Base-by-base conservation (phyloP, 2,888 invertebrate genomes). In the Noctua fimbriata region DNA sequence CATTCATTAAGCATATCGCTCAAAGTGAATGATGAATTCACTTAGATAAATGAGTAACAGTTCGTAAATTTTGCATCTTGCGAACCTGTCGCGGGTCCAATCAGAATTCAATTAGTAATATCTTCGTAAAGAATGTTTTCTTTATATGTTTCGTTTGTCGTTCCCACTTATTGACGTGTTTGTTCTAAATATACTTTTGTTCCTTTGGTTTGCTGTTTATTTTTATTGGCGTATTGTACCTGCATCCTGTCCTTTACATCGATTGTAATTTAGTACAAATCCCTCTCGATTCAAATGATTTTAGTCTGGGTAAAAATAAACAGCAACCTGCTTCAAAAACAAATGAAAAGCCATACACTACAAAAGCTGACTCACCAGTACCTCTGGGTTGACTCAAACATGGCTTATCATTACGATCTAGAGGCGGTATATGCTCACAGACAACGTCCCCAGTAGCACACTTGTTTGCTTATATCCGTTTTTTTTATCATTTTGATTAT, bases 1-100 rank as follows among this genome's bases (percentile, higher is more conserved):
- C 86, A 76, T 90, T 91, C 90, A 92, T 92, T 92, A 93, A 85
- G 86, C 88, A 88, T 93, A 93, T 93, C 92, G 82, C 85, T 78
- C 69, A 73, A 76, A 88, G 82, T 86, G 89, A 84, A 90, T 93
- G 92, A 90, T 89, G 84, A 83, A 91, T 92, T 88, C 69, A 79
- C 66, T 78, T 74, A 88, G 93, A 93, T 93, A 93, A 88, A 71
- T 73, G 78, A 81, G 83, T 82, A 91, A 86, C 93, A 91, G 89
- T 88, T 89, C 85, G 89, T 92, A 92, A 90, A 92, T 91, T 90
- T 87, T 79, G 69, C 81, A 73, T 79, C 80, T 86, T 69, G 70
- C 49, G 81, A 82, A 79, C 80, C 85, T 82, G 81, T 83, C 83
- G 77, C 58, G 24, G 73, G 71, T 70, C 83, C 81, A 79, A 88